Evolutionary conservation across 2,113 vertebrate species (phyloP).

Genomic region (Thalassarche chlororhynchos): DNA sequence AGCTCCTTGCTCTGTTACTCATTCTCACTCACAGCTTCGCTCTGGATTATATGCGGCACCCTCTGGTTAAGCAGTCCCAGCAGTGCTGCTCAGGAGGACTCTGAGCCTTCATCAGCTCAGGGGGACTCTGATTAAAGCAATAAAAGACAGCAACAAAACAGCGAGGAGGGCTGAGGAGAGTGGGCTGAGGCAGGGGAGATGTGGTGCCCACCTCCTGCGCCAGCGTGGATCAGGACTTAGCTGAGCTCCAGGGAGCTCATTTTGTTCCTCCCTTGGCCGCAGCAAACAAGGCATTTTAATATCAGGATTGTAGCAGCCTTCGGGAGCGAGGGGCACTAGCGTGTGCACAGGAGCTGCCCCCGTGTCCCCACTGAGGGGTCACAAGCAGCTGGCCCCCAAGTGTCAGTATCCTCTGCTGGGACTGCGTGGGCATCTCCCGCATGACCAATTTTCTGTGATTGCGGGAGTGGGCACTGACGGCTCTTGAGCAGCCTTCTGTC

Average conservation of each 20-base stretch:
- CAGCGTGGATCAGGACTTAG: not conserved
- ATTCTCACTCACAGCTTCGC: not conserved
- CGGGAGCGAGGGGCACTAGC: fast-evolving
- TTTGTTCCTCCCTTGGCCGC: fast-evolving
- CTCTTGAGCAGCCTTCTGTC: not conserved
- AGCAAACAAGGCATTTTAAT: not conserved
- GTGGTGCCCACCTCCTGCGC: not conserved
- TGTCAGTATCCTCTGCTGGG: not conserved
- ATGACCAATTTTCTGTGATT: not conserved
- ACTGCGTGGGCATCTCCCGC: not conserved
- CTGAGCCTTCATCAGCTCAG: not conserved
- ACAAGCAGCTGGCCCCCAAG: not conserved
- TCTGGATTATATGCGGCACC: fast-evolving
- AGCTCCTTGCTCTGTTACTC: fast-evolving
- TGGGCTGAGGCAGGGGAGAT: not conserved
- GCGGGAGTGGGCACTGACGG: not conserved
- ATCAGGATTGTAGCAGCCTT: not conserved
- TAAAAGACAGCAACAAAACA: not conserved
- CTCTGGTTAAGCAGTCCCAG: not conserved
- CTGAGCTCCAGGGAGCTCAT: fast-evolving
- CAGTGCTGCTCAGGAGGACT: not conserved
- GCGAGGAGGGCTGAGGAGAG: not conserved
- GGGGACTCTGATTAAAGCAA: not conserved
- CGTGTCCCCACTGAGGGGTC: fast-evolving
- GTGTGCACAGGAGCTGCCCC: not conserved